These are phyloP conservation scores for Euglossa dilemma DNA, from an alignment of 1,140 invertebrate genomes.

Conservation along the genomic window DNA sequence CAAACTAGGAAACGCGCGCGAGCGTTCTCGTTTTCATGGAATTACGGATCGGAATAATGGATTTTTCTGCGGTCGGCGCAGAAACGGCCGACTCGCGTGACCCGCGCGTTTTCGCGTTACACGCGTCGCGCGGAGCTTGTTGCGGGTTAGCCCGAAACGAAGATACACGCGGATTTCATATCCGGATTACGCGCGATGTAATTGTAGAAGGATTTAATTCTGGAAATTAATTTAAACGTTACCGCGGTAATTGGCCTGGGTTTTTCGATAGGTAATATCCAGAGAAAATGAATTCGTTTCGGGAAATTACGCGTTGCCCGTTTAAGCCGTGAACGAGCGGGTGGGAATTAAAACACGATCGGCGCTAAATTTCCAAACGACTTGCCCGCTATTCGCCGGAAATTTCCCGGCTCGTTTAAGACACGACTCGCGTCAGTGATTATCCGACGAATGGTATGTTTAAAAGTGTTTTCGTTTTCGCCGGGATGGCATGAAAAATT, in stretches of 20 bases:
- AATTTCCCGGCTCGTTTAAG: neutral
- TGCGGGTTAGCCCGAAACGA: too few relatives aligned
- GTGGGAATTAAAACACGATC: neutral
- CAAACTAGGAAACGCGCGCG: neutral
- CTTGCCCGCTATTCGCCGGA: too few relatives aligned
- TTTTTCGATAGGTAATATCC: neutral
- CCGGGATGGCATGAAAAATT: neutral
- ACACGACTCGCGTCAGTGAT: neutral
- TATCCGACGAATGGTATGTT: neutral
- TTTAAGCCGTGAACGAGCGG: neutral
- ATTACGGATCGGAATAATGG: neutral
- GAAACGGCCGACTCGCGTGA: too few relatives aligned
- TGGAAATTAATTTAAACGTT: neutral
- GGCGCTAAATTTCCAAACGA: neutral
- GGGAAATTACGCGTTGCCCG: neutral
- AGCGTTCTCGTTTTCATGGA: neutral
- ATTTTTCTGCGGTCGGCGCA: too few relatives aligned
- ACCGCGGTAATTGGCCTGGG: neutral
- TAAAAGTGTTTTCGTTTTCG: too few relatives aligned
- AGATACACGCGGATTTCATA: too few relatives aligned
- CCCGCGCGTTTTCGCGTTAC: too few relatives aligned
- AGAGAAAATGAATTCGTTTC: neutral
- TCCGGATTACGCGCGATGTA: neutral
- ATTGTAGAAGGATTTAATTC: too few relatives aligned
- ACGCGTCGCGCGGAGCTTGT: too few relatives aligned